phyloP scores from a whole-genome alignment of 1,140 invertebrate genomes.

The Drosophila bocki region DNA sequence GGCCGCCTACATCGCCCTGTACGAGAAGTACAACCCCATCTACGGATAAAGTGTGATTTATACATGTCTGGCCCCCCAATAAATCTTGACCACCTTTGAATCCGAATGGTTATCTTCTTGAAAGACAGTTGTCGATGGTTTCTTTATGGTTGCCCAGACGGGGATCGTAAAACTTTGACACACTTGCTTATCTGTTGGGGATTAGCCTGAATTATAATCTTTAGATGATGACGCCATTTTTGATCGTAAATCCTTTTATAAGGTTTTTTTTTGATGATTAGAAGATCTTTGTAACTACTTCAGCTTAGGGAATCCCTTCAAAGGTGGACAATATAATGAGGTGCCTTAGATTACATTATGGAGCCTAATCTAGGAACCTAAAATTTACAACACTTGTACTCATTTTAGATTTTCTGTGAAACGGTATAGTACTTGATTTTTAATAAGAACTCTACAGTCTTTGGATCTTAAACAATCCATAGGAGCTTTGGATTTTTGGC shows the following conservation, averaged over 20 bases:
- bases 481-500: not conserved
- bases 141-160: conserved; percentile 6
- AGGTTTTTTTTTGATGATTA: not conserved
- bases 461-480: too few relatives aligned
- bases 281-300: not conserved
- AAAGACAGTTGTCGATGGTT: conserved; percentile 1
- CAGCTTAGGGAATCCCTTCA: too few relatives aligned
- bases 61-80: conserved; percentile 15
- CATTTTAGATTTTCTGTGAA: too few relatives aligned
- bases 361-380: too few relatives aligned
- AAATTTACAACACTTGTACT: too few relatives aligned
- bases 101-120: conserved; percentile 17
- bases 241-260: conserved; percentile 14
- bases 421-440: too few relatives aligned
- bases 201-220: conserved; percentile 24
- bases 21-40: conserved; percentile 87
- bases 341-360: too few relatives aligned
- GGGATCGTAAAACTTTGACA: not conserved
- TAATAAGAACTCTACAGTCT: not conserved
- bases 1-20: conserved; percentile 92
- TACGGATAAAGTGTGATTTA: conserved; percentile 50
- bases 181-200: not conserved
- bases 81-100: conserved; percentile 49
- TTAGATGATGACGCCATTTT: conserved; percentile 11
- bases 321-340: not conserved